phyloP scores from a whole-genome alignment of 2,113 vertebrate species.

The Polypterus senegalus region DNA sequence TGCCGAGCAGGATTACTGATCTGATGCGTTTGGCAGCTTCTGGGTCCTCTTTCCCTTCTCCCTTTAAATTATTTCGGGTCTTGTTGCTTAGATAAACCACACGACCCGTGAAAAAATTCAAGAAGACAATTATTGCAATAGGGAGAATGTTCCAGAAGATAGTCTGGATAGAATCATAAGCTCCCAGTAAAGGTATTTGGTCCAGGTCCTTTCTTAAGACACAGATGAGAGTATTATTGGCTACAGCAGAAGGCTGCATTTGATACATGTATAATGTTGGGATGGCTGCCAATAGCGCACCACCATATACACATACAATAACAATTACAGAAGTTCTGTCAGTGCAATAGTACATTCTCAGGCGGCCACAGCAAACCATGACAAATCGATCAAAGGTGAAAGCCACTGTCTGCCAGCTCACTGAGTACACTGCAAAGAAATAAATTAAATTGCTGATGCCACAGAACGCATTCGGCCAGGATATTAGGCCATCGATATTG shows the following conservation, averaged over 20 bases:
- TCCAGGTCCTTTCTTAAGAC: constrained; percentile 7
- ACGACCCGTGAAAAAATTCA: constrained; percentile 15
- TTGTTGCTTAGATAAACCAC: constrained; percentile 9
- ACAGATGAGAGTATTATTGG: constrained; percentile 6
- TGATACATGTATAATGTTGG: constrained; percentile 17
- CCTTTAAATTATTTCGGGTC: constrained; percentile 8
- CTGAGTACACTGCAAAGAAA: constrained; percentile 10
- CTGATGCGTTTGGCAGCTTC: constrained; percentile 16
- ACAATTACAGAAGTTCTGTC: constrained; percentile 8
- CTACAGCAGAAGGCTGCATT: constrained; percentile 8
- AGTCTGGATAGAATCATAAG: constrained; percentile 16
- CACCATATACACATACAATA: constrained; percentile 2
- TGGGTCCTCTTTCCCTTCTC: constrained; percentile 4
- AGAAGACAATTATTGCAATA: constrained; percentile 5
- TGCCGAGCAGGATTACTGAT: constrained; percentile 14
- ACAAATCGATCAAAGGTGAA: constrained; percentile 19
- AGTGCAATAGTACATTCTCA: constrained; percentile 17
- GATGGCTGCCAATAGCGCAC: constrained; percentile 13
- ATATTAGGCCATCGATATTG: constrained; percentile 13
- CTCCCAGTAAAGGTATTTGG: constrained; percentile 4
- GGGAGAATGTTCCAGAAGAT: constrained; percentile 15
- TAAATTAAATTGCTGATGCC: constrained; percentile 18
- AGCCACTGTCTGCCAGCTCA: constrained; percentile 18
- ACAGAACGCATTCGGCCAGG: constrained; percentile 14
- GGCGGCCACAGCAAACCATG: constrained; percentile 13